Evolutionary conservation across 2,113 vertebrate species (phyloP).

Genomic region (Platycercus adscitus): DNA sequence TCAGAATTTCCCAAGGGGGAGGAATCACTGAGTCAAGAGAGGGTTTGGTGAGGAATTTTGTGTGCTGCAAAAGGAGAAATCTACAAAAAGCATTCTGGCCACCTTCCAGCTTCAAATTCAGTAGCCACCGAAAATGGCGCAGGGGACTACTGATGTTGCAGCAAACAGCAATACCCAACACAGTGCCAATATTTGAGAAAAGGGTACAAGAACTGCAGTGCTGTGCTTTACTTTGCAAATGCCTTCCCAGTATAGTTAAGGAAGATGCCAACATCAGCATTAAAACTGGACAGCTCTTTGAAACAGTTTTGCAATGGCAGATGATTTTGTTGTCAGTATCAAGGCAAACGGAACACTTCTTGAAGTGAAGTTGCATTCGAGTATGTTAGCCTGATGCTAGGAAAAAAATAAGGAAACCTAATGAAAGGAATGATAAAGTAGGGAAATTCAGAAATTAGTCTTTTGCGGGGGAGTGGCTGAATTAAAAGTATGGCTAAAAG

Average conservation of each 20-base stretch:
- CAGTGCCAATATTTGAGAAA: neutral
- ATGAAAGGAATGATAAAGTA: neutral
- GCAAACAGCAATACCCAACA: neutral
- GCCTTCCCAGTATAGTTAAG: constrained; percentile 7
- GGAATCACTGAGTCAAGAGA: neutral
- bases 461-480: neutral
- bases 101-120: constrained; percentile 23
- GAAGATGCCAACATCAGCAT: constrained; percentile 43
- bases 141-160: neutral
- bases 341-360: neutral
- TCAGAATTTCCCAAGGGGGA: neutral
- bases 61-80: neutral
- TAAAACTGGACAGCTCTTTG: constrained; percentile 32
- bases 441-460: neutral
- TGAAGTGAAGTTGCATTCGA: neutral
- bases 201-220: neutral
- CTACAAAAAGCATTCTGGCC: neutral
- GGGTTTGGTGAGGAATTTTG: neutral
- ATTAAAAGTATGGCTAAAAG: neutral
- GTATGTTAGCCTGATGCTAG: neutral
- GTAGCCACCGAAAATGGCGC: neutral
- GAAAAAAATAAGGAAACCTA: neutral
- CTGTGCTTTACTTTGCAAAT: constrained; percentile 22
- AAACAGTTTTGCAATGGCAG: neutral
- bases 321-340: neutral